Percentiles rank a stretch among this genome's conserved stretches.
Conservation (phyloP, 2,888 invertebrate genomes). For the Diarsia brunnea region DNA sequence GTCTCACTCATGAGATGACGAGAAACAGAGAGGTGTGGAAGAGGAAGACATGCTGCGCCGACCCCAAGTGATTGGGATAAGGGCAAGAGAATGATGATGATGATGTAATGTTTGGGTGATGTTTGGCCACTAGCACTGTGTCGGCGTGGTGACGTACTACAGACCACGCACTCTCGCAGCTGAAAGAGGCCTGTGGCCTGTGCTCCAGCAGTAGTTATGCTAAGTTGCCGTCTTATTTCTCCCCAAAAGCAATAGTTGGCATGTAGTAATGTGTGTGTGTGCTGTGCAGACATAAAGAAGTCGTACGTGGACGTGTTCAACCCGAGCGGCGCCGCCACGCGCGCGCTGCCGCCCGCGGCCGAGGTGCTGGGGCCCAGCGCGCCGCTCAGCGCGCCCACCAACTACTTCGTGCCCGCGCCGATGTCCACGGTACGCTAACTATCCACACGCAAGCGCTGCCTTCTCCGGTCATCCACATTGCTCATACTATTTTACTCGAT, state of each 20-base stretch:
- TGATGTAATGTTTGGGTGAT: no score
- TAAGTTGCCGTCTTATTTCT: background rate
- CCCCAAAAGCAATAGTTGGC: background rate
- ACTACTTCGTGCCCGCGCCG: slow-evolving; percentile 74
- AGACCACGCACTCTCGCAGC: background rate
- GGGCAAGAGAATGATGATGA: no score
- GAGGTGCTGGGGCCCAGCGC: slow-evolving; percentile 81
- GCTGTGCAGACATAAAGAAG: slow-evolving; percentile 93
- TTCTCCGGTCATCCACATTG: no score
- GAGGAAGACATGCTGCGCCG: no score
- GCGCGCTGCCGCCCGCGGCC: slow-evolving; percentile 81
- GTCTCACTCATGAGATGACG: no score
- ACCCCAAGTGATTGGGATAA: no score
- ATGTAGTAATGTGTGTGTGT: background rate
- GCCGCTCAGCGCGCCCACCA: slow-evolving; percentile 75
- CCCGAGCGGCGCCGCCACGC: slow-evolving; percentile 90
- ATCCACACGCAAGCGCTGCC: no score
- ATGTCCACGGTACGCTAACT: slow-evolving; percentile 42
- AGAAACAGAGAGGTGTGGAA: no score
- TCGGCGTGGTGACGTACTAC: no score
- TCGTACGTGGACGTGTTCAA: slow-evolving; percentile 98
- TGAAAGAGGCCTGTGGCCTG: background rate
- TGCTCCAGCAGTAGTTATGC: background rate
- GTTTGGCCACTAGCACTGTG: no score
- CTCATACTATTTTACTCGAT: background rate